A percentile compares a stretch with the other conserved stretches of the same genome.
phyloP scores from a whole-genome alignment of 1,140 invertebrate species.

The Capitella teleta region DNA sequence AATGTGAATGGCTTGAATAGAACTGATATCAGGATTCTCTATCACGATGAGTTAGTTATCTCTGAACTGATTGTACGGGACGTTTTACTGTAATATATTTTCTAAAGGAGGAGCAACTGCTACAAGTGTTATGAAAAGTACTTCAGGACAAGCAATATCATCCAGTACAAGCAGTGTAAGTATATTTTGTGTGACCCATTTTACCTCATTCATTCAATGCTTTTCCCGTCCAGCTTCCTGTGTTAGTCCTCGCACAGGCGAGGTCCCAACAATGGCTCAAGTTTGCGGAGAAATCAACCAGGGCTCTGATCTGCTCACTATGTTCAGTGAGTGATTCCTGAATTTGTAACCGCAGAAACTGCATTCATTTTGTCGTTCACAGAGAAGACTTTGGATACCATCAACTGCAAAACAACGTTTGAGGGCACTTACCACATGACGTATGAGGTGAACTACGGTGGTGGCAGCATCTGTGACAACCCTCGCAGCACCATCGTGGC shows the following conservation, averaged over 20 bases:
- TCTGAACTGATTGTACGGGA: too few species aligned
- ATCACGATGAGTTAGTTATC: too few species aligned
- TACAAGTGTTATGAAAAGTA: constrained; percentile 23
- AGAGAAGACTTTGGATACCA: constrained; percentile 15
- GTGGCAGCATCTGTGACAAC: constrained; percentile 36
- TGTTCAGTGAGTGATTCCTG: constrained; percentile 1
- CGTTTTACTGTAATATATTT: background rate
- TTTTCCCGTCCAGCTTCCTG: background rate
- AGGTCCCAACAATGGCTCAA: background rate
- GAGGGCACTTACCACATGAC: constrained; percentile 39
- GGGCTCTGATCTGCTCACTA: background rate
- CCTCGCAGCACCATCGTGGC: constrained; percentile 76
- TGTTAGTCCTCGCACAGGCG: background rate
- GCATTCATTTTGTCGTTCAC: background rate
- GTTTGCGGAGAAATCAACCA: background rate
- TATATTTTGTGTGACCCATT: background rate
- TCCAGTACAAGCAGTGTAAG: constrained; percentile 26
- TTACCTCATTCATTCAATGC: background rate
- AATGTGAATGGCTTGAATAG: too few species aligned
- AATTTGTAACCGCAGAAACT: background rate
- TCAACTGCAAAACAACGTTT: constrained; percentile 38
- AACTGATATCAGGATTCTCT: too few species aligned
- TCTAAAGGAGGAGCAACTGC: constrained; percentile 11
- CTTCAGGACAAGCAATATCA: constrained; percentile 25
- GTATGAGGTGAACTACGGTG: constrained; percentile 29